Conservation (phyloP, 2,797 vertebrate genomes). For the Ispidina picta region DNA sequence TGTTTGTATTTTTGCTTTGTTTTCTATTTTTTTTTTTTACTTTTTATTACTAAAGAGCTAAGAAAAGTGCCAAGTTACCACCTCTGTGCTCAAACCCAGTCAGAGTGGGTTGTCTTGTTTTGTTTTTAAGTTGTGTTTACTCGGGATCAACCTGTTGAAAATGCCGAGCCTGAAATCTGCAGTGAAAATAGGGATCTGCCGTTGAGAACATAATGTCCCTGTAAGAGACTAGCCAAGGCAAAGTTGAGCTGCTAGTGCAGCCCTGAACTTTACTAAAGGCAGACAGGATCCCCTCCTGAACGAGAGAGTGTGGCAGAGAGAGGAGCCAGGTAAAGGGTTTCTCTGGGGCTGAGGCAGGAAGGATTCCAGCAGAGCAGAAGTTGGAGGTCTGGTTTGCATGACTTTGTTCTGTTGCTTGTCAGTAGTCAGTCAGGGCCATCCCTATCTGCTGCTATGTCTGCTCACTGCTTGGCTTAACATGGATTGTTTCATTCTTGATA, state of each 20-base stretch:
- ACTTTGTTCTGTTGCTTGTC: accelerated
- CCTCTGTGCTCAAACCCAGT: neutral
- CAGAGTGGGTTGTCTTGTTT: too few relatives aligned
- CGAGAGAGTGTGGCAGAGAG: neutral
- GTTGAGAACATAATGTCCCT: neutral
- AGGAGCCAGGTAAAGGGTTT: neutral
- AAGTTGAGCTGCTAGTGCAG: neutral
- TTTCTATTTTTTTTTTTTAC: neutral
- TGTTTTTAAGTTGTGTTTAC: neutral
- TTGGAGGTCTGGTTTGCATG: accelerated
- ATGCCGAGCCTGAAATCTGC: accelerated
- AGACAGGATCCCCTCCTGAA: neutral
- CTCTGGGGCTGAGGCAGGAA: neutral
- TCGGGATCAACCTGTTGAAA: neutral
- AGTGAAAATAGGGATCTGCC: neutral
- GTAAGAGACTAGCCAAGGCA: neutral
- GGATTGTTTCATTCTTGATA: neutral
- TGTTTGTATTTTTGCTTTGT: too few relatives aligned
- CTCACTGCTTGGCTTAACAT: neutral
- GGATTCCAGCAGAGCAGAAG: neutral
- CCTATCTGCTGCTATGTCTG: accelerated
- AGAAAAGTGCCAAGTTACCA: accelerated
- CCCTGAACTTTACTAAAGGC: neutral
- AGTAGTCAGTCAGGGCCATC: neutral
- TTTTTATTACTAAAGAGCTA: neutral